phyloP scores from a whole-genome alignment of 2,888 invertebrate species.

The Cantharis rufa region DNA sequence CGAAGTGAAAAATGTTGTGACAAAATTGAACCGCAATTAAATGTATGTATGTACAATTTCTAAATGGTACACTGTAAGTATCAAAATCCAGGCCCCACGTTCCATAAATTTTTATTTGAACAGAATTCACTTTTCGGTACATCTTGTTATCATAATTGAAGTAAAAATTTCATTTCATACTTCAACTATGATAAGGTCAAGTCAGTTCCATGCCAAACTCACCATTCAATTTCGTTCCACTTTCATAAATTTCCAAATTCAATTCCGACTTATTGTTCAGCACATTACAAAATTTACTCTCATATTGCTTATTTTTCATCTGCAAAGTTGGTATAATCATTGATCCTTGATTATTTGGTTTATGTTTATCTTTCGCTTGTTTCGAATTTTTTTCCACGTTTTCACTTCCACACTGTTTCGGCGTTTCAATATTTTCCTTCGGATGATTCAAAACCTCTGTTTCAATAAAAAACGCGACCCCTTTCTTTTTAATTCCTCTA shows the following conservation, averaged over 20 bases:
- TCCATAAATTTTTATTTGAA: not conserved
- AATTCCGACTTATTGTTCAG: slow-evolving; percentile 54
- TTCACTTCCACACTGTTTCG: slow-evolving; percentile 31
- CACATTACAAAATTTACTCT: slow-evolving; percentile 56
- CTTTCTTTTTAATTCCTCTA: slow-evolving; percentile 37
- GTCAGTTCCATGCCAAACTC: slow-evolving; percentile 9
- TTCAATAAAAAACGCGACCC: slow-evolving; percentile 51
- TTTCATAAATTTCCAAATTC: slow-evolving; percentile 48
- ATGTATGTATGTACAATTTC: too few species aligned
- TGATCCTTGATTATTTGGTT: slow-evolving; percentile 52
- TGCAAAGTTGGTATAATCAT: slow-evolving; percentile 64
- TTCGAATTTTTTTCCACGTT: not conserved
- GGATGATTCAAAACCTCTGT: slow-evolving; percentile 24
- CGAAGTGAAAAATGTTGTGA: too few species aligned
- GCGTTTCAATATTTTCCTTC: slow-evolving; percentile 12
- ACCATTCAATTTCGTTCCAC: slow-evolving; percentile 31
- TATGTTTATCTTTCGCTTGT: not conserved
- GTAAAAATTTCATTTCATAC: not conserved
- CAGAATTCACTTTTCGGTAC: not conserved
- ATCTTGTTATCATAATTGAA: not conserved
- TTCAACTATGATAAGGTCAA: not conserved
- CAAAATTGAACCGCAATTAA: too few species aligned
- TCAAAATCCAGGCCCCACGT: not conserved
- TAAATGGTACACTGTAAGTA: too few species aligned
- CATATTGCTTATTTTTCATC: slow-evolving; percentile 61